Base-by-base conservation (phyloP, 2,113 vertebrate genomes). In the Osmerus eperlanus region DNA sequence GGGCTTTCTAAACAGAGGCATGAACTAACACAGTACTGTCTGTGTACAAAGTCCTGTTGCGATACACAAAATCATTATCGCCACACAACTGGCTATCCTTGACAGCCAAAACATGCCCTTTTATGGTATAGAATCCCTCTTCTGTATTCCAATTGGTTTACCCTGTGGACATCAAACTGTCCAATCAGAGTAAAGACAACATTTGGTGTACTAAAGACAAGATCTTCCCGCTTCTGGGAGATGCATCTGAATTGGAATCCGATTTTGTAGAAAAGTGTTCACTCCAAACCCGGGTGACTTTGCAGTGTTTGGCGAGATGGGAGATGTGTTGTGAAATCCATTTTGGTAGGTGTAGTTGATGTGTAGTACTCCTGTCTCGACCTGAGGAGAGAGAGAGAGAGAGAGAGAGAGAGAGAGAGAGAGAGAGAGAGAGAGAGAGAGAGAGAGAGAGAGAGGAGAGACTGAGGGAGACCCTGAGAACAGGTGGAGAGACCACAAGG, bases 221-320 rank as follows among this genome's bases (percentile, higher is more conserved):
- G 86, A 83, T 90, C 89, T 91, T 89, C 85, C 86, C 87, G 84
- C 19, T 62, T 82, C 71, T 77, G 88, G 89, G 87, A 87, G 89
- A 89, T 85, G 86, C 89, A 86, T 81, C 75, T 69, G 67, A 75
- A 68, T 70, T 15, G 66, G 78, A 72, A 70, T 67, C 66, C 21
- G 76, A 63, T 4, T 19, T 60, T 62, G 36, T 67, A 58, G 65
- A 16, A 13, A 72, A 56, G 58, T 52, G 71, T 65, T 60, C 29
- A 54, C 58, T 47, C 47, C 54, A 51, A 18, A n/a, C 58, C 14
- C 54, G 60, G 3, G 63, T 64, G 66, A 41, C 16, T 58, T 61
- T 23, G 13, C 14, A 18, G 52, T 29, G 70, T 77, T 78, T 71
- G 77, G 69, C 51, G 62, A 69, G 75, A 71, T 79, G 75, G 75